Evolutionary conservation across 2,888 invertebrate species (phyloP).

Genomic region (Epinotia demarniana): DNA sequence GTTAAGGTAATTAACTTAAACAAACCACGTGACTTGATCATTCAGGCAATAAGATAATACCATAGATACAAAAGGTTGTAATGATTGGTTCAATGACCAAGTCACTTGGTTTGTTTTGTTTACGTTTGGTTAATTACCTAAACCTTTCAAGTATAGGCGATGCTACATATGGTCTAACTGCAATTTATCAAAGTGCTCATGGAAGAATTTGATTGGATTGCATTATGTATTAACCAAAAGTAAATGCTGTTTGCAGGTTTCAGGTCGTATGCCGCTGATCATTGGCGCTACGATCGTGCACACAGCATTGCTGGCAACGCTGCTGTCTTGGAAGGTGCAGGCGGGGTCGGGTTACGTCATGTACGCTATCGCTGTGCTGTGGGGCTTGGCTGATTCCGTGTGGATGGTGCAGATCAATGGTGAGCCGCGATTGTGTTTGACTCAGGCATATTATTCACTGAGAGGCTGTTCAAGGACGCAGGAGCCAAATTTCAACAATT

Average conservation of each 20-base stretch:
- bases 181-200: too few relatives aligned
- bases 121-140: too few relatives aligned
- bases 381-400: constrained; percentile 87
- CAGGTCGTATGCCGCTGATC: constrained; percentile 87
- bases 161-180: too few relatives aligned
- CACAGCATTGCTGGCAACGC: constrained; percentile 77
- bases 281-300: constrained; percentile 83
- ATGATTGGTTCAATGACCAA: too few relatives aligned
- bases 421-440: constrained; percentile 54
- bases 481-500: not conserved
- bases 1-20: too few relatives aligned
- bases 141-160: too few relatives aligned
- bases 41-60: too few relatives aligned
- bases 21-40: too few relatives aligned
- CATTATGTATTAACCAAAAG: too few relatives aligned
- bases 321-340: constrained; percentile 86
- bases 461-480: not conserved
- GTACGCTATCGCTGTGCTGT: constrained; percentile 85
- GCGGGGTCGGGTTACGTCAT: constrained; percentile 76
- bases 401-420: constrained; percentile 89
- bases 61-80: too few relatives aligned
- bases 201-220: too few relatives aligned
- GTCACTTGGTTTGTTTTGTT: too few relatives aligned
- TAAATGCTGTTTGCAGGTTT: constrained; percentile 65
- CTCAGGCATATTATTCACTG: not conserved